Evolutionary conservation across 1,140 invertebrate species (phyloP).

Genomic region (Oncopeltus fasciatus): DNA sequence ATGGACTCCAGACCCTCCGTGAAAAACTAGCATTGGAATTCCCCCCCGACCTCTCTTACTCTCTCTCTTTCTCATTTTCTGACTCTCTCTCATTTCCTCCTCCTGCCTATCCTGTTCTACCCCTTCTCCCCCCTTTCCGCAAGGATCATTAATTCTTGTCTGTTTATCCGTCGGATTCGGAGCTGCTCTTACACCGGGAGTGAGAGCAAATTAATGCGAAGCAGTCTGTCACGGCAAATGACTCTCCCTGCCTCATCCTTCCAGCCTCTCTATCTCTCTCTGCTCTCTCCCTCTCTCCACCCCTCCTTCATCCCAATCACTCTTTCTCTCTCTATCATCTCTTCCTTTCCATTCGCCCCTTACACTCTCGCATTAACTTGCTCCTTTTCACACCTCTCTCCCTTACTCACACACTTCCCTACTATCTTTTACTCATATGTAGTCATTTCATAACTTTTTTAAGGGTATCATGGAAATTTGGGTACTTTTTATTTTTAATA

Average conservation of each 20-base stretch:
- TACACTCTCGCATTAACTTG: neutral
- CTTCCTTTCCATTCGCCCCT: neutral
- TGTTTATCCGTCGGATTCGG: conserved; percentile 4
- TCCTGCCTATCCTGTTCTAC: neutral
- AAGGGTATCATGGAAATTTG: too few relatives aligned
- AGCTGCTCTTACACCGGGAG: neutral
- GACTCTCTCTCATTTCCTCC: neutral
- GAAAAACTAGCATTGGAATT: conserved; percentile 10
- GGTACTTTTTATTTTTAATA: too few relatives aligned
- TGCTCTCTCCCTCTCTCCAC: neutral
- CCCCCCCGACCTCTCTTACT: too few relatives aligned
- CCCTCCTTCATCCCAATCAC: neutral
- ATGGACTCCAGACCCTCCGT: neutral
- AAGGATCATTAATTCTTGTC: conserved; percentile 7
- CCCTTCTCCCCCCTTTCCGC: neutral
- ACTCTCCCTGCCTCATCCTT: neutral
- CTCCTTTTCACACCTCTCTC: neutral
- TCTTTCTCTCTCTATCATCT: neutral
- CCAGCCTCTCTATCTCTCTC: neutral
- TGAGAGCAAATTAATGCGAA: neutral
- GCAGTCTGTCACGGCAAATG: conserved; percentile 1
- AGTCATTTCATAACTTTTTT: too few relatives aligned
- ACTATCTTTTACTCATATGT: neutral
- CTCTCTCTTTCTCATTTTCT: too few relatives aligned
- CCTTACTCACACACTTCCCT: neutral